A percentile compares a stretch with the other conserved stretches of the same genome.
phyloP scores from a whole-genome alignment of 2,888 invertebrate species.

The Theodoxus fluviatilis region DNA sequence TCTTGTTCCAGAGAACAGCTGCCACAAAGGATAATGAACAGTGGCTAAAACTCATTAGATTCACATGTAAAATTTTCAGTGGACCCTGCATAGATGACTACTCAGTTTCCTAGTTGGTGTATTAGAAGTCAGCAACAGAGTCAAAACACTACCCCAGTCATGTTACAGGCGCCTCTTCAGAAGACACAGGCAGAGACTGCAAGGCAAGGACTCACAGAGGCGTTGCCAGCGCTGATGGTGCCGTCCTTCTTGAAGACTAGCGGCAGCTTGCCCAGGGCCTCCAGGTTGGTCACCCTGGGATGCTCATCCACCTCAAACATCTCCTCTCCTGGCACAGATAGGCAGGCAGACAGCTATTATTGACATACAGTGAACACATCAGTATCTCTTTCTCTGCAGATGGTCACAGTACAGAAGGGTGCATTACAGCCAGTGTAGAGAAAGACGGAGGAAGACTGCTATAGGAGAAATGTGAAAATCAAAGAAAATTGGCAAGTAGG shows the following conservation, averaged over 20 bases:
- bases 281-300: slow-evolving; percentile 84
- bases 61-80: not conserved
- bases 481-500: too few species aligned
- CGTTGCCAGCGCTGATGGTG: slow-evolving; percentile 90
- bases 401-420: not conserved
- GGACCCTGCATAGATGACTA: not conserved
- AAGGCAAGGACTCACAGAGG: slow-evolving; percentile 91
- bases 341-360: not conserved
- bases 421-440: too few species aligned
- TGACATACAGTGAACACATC: too few species aligned
- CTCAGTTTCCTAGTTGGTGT: too few species aligned
- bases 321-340: slow-evolving; percentile 65
- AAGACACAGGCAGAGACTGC: not conserved
- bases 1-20: too few species aligned
- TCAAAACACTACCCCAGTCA: too few species aligned
- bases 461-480: too few species aligned
- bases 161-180: too few species aligned
- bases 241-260: slow-evolving; percentile 94
- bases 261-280: slow-evolving; percentile 83
- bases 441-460: too few species aligned
- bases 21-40: too few species aligned
- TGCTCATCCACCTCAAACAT: slow-evolving; percentile 91
- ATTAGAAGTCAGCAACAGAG: too few species aligned
- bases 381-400: not conserved
- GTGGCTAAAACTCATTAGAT: not conserved